A percentile compares a stretch with the other conserved stretches of the same genome.
phyloP scores from a whole-genome alignment of 2,113 vertebrate genomes.

The Setophaga petechia region DNA sequence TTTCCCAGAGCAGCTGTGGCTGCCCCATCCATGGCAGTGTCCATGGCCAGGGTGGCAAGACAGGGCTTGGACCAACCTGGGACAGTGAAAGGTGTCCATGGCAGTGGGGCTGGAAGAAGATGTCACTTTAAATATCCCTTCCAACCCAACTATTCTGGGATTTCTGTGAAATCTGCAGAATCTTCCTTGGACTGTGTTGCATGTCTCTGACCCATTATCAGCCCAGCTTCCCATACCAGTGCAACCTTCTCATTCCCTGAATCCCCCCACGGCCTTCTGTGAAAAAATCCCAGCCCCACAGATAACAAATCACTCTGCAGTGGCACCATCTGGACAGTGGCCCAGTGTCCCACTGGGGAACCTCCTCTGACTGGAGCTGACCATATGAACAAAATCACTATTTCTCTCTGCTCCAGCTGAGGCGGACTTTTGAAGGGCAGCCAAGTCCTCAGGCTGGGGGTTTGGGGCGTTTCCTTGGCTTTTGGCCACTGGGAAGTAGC shows the following conservation, averaged over 20 bases:
- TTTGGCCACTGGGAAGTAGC: background rate
- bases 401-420: background rate
- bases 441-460: background rate
- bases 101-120: background rate
- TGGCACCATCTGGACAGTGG: background rate
- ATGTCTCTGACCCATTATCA: background rate
- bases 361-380: background rate
- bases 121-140: background rate
- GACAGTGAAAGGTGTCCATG: background rate
- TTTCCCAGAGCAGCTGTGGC: background rate
- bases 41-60: no score
- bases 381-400: background rate
- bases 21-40: background rate
- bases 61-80: rapidly evolving
- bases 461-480: background rate
- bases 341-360: background rate
- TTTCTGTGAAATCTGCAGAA: background rate
- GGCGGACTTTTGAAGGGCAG: background rate
- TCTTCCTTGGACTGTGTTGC: rapidly evolving
- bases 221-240: background rate
- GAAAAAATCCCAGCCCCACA: background rate
- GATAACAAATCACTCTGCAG: background rate
- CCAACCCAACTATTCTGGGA: no score
- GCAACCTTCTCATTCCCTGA: rapidly evolving
- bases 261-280: background rate